Evolutionary conservation across 2,888 invertebrate species (phyloP).

Genomic region (Syrista parreyssii): DNA sequence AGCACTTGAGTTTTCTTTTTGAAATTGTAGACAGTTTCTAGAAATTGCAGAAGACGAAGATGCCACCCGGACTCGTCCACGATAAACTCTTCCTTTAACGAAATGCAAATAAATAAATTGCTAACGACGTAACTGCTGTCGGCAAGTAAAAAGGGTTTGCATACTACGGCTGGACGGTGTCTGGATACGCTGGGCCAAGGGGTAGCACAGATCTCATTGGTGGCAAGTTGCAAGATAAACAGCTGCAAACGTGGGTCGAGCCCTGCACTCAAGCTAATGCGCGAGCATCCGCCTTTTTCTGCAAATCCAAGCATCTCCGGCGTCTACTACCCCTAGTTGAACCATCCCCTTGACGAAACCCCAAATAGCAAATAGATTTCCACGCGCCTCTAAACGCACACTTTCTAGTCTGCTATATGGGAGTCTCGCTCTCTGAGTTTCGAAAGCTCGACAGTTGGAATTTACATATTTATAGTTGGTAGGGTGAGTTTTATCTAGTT

Average conservation of each 20-base stretch:
- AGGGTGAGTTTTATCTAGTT: neutral
- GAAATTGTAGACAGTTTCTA: neutral
- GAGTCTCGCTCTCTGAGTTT: neutral
- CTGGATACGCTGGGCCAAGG: neutral
- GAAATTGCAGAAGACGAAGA: neutral
- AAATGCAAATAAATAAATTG: conserved; percentile 34
- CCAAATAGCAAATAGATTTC: neutral
- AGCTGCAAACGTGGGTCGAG: conserved; percentile 23
- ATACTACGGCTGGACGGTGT: conserved; percentile 4
- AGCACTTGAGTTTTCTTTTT: neutral
- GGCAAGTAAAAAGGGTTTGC: conserved; percentile 18
- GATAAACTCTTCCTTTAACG: conserved; percentile 19
- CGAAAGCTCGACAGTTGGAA: neutral
- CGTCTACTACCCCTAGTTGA: conserved; percentile 2
- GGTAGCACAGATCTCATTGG: conserved; percentile 22
- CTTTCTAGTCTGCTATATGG: neutral
- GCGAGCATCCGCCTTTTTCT: conserved; percentile 21
- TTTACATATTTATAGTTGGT: neutral
- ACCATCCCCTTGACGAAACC: neutral
- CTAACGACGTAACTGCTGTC: conserved; percentile 24
- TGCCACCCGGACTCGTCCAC: neutral
- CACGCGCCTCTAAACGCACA: neutral
- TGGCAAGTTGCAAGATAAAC: conserved; percentile 34
- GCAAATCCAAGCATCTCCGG: conserved; percentile 14
- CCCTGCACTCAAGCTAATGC: conserved; percentile 27